phyloP scores from a whole-genome alignment of 1,140 invertebrate genomes.

The Lucilia cuprina region DNA sequence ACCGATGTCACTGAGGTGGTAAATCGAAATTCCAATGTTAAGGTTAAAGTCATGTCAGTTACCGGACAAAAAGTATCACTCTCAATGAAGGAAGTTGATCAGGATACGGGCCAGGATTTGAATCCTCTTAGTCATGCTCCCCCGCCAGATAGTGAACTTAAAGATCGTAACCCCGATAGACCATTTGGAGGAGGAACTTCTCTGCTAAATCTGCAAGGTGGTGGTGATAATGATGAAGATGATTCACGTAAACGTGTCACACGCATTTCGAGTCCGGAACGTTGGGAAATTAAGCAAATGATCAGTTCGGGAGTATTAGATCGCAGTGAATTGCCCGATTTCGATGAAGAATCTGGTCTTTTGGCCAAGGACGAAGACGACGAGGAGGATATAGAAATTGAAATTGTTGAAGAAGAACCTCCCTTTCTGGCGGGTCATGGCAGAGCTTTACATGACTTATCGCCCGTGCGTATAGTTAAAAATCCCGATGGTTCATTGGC shows the following conservation, averaged over 20 bases:
- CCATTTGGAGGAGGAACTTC: slow-evolving; percentile 69
- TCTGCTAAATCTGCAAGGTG: slow-evolving; percentile 72
- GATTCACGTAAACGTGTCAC: slow-evolving; percentile 83
- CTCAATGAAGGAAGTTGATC: slow-evolving; percentile 99
- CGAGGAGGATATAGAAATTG: slow-evolving; percentile 99
- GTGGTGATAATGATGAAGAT: slow-evolving; percentile 78
- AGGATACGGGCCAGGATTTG: slow-evolving; percentile 91
- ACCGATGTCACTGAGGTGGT: slow-evolving; percentile 95
- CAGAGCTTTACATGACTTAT: slow-evolving; percentile 87
- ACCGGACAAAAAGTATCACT: slow-evolving; percentile 94
- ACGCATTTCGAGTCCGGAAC: slow-evolving; percentile 94
- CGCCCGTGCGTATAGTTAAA: slow-evolving; percentile 97
- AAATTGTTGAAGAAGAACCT: slow-evolving; percentile 98
- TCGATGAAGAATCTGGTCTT: slow-evolving; percentile 87
- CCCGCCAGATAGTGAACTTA: slow-evolving; percentile 69
- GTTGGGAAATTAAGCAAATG: slow-evolving; percentile 91
- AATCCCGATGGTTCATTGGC: slow-evolving; percentile 98
- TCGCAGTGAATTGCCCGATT: slow-evolving; percentile 89
- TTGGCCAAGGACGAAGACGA: slow-evolving; percentile 87
- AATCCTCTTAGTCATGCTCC: slow-evolving; percentile 80
- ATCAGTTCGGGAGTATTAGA: slow-evolving; percentile 84
- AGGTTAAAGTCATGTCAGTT: slow-evolving; percentile 89
- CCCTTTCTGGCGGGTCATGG: slow-evolving; percentile 94
- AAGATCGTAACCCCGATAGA: slow-evolving; percentile 85
- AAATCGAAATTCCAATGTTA: slow-evolving; percentile 87